These are phyloP conservation scores for Tinea pellionella DNA, from an alignment of 2,888 invertebrate species.

Conservation along the genomic window DNA sequence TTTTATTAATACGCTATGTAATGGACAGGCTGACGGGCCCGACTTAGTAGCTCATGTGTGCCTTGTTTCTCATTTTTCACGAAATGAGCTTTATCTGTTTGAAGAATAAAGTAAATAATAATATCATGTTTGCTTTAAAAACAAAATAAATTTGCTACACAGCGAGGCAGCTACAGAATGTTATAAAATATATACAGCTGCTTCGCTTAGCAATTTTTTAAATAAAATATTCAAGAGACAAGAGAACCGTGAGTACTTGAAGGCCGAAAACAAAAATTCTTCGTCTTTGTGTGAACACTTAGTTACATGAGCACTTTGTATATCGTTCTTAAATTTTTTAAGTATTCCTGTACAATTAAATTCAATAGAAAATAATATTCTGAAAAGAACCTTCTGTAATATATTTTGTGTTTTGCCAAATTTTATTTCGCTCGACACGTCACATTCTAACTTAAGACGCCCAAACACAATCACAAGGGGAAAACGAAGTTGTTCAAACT, in stretches of 20 bases:
- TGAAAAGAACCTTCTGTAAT: too few species aligned
- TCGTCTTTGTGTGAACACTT: background rate
- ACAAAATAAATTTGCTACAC: background rate
- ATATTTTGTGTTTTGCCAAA: background rate
- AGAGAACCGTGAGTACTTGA: slow-evolving; percentile 17
- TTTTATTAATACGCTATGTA: slow-evolving; percentile 53
- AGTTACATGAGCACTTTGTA: background rate
- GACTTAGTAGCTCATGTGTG: background rate
- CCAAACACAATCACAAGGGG: slow-evolving; percentile 12
- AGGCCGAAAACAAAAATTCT: slow-evolving; percentile 9
- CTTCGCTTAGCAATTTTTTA: slow-evolving; percentile 40
- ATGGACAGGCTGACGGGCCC: slow-evolving; percentile 17
- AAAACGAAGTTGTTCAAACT: slow-evolving; percentile 16
- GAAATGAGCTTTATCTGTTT: background rate
- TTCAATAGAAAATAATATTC: too few species aligned
- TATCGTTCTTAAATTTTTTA: background rate
- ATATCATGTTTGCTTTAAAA: background rate
- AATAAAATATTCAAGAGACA: slow-evolving; percentile 42
- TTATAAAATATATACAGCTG: background rate
- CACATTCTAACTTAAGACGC: background rate
- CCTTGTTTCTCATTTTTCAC: background rate
- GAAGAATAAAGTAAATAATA: background rate
- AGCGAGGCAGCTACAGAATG: background rate
- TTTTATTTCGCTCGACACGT: background rate
- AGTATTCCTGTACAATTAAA: background rate